Conservation (phyloP, 2,888 invertebrate species). For the Pristionchus arcanus region DNA sequence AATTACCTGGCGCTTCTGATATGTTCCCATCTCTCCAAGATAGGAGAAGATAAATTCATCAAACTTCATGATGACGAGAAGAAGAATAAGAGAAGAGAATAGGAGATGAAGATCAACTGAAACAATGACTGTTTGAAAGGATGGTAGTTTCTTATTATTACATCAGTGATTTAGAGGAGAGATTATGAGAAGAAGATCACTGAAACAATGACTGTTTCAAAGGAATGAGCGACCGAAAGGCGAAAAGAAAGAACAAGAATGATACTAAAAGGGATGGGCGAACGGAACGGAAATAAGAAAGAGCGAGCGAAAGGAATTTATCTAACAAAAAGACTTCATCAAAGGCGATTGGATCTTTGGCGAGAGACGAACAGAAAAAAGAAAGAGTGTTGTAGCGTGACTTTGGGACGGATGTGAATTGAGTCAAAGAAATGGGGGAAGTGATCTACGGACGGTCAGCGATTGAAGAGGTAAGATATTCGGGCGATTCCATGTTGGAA, state of each 20-base stretch:
- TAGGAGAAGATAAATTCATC: slow-evolving; percentile 77
- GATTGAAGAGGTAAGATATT: too few relatives aligned
- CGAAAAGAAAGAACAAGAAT: neutral
- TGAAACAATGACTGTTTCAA: neutral
- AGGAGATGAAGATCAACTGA: neutral
- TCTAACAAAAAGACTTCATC: neutral
- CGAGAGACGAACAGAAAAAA: neutral
- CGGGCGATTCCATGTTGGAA: too few relatives aligned
- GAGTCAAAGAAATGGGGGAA: too few relatives aligned
- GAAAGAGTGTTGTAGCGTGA: too few relatives aligned
- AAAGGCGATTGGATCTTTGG: neutral
- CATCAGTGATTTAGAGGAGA: neutral
- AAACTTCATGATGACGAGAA: slow-evolving; percentile 74
- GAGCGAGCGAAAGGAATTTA: slow-evolving; percentile 2
- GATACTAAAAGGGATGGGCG: neutral
- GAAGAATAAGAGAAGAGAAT: neutral
- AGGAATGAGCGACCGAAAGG: neutral
- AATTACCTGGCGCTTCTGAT: slow-evolving; percentile 55
- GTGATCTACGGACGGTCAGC: too few relatives aligned
- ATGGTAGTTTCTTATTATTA: too few relatives aligned
- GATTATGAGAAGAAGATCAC: neutral
- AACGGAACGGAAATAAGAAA: neutral
- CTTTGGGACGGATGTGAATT: too few relatives aligned
- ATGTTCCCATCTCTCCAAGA: slow-evolving; percentile 78
- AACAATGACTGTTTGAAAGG: neutral